These are phyloP conservation scores for Bovichtus variegatus DNA, from an alignment of 2,797 vertebrate species.

Conservation along the genomic window DNA sequence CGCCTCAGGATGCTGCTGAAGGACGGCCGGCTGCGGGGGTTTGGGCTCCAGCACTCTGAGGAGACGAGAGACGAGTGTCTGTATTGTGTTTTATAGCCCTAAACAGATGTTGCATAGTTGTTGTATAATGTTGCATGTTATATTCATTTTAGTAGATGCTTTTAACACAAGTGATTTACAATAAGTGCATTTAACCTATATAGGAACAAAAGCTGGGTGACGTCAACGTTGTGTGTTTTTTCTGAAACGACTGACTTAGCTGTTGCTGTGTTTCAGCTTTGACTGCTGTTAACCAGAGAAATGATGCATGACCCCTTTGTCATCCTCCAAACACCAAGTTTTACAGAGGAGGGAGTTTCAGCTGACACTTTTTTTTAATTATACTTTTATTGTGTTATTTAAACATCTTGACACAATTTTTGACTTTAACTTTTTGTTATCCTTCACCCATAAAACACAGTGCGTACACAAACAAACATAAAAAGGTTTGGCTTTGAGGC, in stretches of 20 bases:
- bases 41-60: slow-evolving; percentile 92
- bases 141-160: background rate
- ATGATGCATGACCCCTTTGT: background rate
- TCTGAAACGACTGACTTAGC: background rate
- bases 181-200: background rate
- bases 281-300: background rate
- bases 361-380: too few species aligned
- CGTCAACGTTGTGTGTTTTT: background rate
- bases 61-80: background rate
- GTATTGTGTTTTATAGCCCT: background rate
- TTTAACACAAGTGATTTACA: background rate
- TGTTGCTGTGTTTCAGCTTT: background rate
- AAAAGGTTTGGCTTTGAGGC: too few species aligned
- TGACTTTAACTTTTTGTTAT: too few species aligned
- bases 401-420: too few species aligned
- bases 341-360: background rate
- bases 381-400: too few species aligned
- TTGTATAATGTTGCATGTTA: background rate
- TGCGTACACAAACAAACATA: too few species aligned
- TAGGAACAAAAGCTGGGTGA: background rate
- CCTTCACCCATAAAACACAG: too few species aligned
- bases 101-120: background rate
- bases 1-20: slow-evolving; percentile 88
- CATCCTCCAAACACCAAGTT: background rate
- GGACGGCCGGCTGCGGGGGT: slow-evolving; percentile 88